Conservation (phyloP, 2,113 vertebrate genomes). For the Microcebus tavaratra region DNA sequence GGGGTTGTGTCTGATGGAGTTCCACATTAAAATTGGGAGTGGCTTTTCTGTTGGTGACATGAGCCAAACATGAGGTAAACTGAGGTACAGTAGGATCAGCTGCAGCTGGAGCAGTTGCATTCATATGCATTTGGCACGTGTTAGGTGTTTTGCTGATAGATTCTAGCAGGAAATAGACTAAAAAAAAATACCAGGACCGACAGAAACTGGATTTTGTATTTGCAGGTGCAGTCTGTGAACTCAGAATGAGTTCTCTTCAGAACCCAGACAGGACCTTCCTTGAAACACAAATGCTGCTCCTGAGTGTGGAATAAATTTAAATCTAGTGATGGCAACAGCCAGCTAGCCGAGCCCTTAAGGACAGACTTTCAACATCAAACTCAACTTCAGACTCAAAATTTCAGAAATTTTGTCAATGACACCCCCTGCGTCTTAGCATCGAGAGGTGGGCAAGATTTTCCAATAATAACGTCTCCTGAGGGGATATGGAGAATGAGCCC, state of each 20-base stretch:
- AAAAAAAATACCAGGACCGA: slow-evolving; percentile 52
- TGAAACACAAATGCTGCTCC: slow-evolving; percentile 69
- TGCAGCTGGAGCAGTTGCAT: slow-evolving; percentile 59
- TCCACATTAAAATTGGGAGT: slow-evolving; percentile 62
- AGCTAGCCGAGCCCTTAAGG: slow-evolving; percentile 38
- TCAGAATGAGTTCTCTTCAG: slow-evolving; percentile 74
- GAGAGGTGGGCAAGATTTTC: slow-evolving; percentile 46
- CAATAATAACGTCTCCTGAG: slow-evolving; percentile 38
- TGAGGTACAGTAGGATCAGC: slow-evolving; percentile 56
- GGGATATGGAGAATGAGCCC: neutral
- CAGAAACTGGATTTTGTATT: slow-evolving; percentile 29
- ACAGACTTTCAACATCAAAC: slow-evolving; percentile 56
- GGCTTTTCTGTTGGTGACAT: slow-evolving; percentile 44
- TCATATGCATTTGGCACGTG: slow-evolving; percentile 31
- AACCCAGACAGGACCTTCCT: slow-evolving; percentile 48
- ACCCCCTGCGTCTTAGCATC: slow-evolving; percentile 31
- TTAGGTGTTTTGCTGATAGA: slow-evolving; percentile 48
- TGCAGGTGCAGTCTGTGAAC: slow-evolving; percentile 71
- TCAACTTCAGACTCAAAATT: slow-evolving; percentile 29
- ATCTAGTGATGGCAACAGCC: neutral
- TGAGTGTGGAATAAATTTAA: slow-evolving; percentile 61
- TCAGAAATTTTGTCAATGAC: slow-evolving; percentile 62
- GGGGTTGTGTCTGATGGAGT: slow-evolving; percentile 61
- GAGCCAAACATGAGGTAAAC: slow-evolving; percentile 66
- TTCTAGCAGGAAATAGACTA: slow-evolving; percentile 53